phyloP scores from a whole-genome alignment of 2,888 invertebrate species.

The Philonicus albiceps region DNA sequence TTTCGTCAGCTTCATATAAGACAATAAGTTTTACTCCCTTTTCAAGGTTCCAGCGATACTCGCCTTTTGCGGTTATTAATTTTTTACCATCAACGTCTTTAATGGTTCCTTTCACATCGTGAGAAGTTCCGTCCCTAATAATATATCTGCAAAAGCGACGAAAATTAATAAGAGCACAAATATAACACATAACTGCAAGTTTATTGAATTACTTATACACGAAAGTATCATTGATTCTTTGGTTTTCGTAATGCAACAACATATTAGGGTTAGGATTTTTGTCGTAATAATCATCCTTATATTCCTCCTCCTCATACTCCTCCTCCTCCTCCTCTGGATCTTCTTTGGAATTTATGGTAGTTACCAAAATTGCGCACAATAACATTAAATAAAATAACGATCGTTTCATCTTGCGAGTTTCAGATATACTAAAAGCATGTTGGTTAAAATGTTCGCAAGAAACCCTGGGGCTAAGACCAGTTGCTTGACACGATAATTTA shows the following conservation, averaged over 20 bases:
- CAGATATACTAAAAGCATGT: not conserved
- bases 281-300: not conserved
- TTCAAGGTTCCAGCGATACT: not conserved
- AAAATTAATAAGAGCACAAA: not conserved
- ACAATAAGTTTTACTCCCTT: not conserved
- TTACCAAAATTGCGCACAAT: not conserved
- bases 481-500: too few relatives aligned
- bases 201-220: not conserved
- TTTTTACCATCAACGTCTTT: not conserved
- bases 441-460: not conserved
- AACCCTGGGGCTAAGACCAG: not conserved
- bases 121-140: not conserved
- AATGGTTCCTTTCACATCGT: not conserved
- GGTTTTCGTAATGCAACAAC: not conserved
- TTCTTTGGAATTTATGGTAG: not conserved
- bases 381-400: not conserved
- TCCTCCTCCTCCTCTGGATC: not conserved
- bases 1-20: not conserved
- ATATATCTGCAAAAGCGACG: not conserved
- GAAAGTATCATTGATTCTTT: not conserved
- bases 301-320: not conserved
- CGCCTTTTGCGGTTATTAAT: not conserved
- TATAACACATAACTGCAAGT: not conserved
- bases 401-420: not conserved
- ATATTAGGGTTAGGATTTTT: not conserved